Base-by-base conservation (phyloP, 1,140 invertebrate species). In the Portunus trituberculatus region DNA sequence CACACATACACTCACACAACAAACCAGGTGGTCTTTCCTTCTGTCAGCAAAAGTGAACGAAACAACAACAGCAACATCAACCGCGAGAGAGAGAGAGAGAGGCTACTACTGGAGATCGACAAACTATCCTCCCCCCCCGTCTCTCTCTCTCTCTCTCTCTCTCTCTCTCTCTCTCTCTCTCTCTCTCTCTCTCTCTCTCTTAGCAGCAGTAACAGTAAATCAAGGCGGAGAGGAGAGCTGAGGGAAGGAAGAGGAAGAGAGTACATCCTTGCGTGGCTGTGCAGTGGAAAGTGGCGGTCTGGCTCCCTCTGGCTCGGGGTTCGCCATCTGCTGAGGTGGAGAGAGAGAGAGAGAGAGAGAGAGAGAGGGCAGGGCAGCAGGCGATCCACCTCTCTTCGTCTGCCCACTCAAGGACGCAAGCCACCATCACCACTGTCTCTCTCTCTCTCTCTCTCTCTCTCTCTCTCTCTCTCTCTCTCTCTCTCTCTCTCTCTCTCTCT, bases 381-480 rank as follows among this genome's bases (percentile, higher is more conserved):
- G 67, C 67, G 16, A 76, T n/a, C 67, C 67, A 76, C 67, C 67
- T 76, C 67, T 76, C 52, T 59, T 59, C 45, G 86, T 88, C 45
- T 88, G 45, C 32, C 45, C 86, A 88, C 86, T 88, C 32, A 46
- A 88, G 86, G 31, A 88, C 31, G 45, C 86, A 25, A 32, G 25
- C 31, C 45, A 39, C 45, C 25, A 28, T 28, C 39, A n/a, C 76
- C 32, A 14, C 32, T 39, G 1, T 20, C 84, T 20, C 16, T 86
- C 84, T 86, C 86, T 88, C 86, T 88, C 86, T 88, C 86, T 88
- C 86, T 88, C 31, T 88, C 86, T 88, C 86, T 88, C 86, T 76
- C 86, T 88, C 86, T 88, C 83, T 88, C 31, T 88, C 86, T 88
- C 86, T 88, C 86, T 76, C 86, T 88, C 86, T 88, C 32, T 39